Evolutionary conservation across 2,113 vertebrate species (phyloP), one percentile per base, ranked within the genome.

Genomic region (Mesoclemmys tuberculata): DNA sequence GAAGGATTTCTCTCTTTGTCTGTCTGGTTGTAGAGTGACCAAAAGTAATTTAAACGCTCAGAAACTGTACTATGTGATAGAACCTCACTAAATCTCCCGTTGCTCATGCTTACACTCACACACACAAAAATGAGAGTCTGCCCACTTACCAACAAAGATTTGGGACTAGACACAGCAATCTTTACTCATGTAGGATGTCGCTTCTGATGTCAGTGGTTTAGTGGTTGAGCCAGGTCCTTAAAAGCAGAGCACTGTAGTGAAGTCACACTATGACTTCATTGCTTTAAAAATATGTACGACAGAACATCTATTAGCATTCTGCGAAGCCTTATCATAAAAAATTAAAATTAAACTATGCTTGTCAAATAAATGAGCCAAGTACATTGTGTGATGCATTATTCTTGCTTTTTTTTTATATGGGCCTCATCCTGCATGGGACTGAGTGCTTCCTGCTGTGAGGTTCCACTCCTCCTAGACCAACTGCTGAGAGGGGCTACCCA

Each of bases 261-360:
- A 26, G 2, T 71, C 18, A 21, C 16, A 56, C 52, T 71, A 82
- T 52, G 80, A 46, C 18, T 71, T 41, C 38, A 7, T 80, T 41
- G 44, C 51, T 44, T 4, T 5, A 83, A 84, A 61, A 46, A 49
- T 89, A 52, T 71, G 80, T 82, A 8, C 19, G 85, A 11, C 48
- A 1, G 1, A 80, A 80, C 55, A 2, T 0, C 51, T 92, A 84
- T 77, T 95, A 95, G 88, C 75, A 21, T 84, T 68, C 29, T 44
- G 75, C 92, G 71, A 61, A 87, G 80, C 26, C 93, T 92, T 49
- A 8, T 87, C 55, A 82, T 97, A 85, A 94, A 94, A 95, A 90
- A 93, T 78, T 95, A 78, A 94, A 71, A 21, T 12, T 85, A 8
- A 79, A 56, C 64, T 85, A 80, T 80, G 89, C 93, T 85, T 92